phyloP scores from a whole-genome alignment of 2,888 invertebrate genomes.

The Himalopsyche anomala region DNA sequence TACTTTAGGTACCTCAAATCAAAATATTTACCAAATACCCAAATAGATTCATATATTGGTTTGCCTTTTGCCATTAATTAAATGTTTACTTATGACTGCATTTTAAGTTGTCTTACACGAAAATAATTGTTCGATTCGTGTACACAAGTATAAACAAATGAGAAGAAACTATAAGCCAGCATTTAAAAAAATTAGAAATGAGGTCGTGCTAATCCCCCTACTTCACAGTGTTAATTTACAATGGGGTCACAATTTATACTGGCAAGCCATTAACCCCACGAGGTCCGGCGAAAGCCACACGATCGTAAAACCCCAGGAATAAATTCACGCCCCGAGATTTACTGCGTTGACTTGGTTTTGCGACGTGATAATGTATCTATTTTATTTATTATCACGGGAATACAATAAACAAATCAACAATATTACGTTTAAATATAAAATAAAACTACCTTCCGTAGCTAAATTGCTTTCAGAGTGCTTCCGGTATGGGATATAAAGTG shows the following conservation, averaged over 20 bases:
- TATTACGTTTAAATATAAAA: constrained; percentile 2
- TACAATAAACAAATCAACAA: neutral
- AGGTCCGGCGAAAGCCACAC: constrained; percentile 28
- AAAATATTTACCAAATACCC: too few species aligned
- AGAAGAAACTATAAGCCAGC: too few species aligned
- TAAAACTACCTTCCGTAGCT: constrained; percentile 1
- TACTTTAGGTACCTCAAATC: too few species aligned
- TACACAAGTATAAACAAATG: too few species aligned
- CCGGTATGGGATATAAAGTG: neutral
- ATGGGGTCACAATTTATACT: constrained; percentile 27
- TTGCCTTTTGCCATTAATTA: too few species aligned
- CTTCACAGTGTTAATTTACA: constrained; percentile 27
- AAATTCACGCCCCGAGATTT: constrained; percentile 34
- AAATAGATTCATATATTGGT: too few species aligned
- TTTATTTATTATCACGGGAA: constrained; percentile 6
- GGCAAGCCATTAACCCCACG: constrained; percentile 31
- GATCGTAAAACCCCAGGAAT: constrained; percentile 34
- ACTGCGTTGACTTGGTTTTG: constrained; percentile 29
- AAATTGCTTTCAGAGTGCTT: constrained; percentile 2
- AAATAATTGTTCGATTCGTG: too few species aligned
- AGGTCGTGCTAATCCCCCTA: neutral
- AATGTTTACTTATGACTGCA: too few species aligned
- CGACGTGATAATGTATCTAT: constrained; percentile 27
- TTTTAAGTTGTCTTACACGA: too few species aligned
- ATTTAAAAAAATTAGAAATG: neutral